Conservation (phyloP, 2,888 invertebrate genomes). For the Parnassius mnemosyne region DNA sequence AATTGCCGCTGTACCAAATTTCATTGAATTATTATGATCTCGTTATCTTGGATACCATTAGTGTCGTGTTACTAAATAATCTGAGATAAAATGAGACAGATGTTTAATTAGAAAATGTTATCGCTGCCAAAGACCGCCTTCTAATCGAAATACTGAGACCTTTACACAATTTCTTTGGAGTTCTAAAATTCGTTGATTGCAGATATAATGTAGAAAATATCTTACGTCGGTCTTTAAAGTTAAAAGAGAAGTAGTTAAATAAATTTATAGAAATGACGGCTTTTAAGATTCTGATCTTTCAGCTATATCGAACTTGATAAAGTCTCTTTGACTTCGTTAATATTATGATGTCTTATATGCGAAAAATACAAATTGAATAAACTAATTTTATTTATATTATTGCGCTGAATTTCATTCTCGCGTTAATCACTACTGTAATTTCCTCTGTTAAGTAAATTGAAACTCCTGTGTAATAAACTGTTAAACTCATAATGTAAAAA, state of each 20-base stretch:
- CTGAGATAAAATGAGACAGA: slow-evolving; percentile 16
- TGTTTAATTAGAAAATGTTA: slow-evolving; percentile 20
- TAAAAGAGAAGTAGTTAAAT: slow-evolving; percentile 9
- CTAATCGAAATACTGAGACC: slow-evolving; percentile 12
- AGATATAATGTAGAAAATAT: slow-evolving; percentile 6
- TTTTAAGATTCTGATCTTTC: background rate
- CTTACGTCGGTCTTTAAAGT: slow-evolving; percentile 1
- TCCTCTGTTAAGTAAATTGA: too few relatives aligned
- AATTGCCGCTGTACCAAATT: too few relatives aligned
- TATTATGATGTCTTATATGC: too few relatives aligned
- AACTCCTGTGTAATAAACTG: too few relatives aligned
- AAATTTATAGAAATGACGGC: slow-evolving; percentile 1
- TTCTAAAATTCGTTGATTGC: slow-evolving; percentile 12
- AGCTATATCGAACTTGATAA: too few relatives aligned
- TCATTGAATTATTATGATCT: background rate
- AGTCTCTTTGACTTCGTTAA: too few relatives aligned
- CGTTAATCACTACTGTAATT: too few relatives aligned
- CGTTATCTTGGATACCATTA: slow-evolving; percentile 14
- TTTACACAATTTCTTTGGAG: slow-evolving; percentile 21
- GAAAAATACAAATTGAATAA: too few relatives aligned
- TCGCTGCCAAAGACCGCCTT: slow-evolving; percentile 2
- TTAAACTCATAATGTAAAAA: too few relatives aligned
- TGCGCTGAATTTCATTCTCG: too few relatives aligned
- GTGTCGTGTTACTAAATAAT: slow-evolving; percentile 17
- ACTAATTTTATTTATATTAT: too few relatives aligned